A percentile compares a stretch with the other conserved stretches of the same genome.
These are phyloP conservation scores for Meteorus colon DNA, from an alignment of 2,888 invertebrate genomes.

Conservation along the genomic window DNA sequence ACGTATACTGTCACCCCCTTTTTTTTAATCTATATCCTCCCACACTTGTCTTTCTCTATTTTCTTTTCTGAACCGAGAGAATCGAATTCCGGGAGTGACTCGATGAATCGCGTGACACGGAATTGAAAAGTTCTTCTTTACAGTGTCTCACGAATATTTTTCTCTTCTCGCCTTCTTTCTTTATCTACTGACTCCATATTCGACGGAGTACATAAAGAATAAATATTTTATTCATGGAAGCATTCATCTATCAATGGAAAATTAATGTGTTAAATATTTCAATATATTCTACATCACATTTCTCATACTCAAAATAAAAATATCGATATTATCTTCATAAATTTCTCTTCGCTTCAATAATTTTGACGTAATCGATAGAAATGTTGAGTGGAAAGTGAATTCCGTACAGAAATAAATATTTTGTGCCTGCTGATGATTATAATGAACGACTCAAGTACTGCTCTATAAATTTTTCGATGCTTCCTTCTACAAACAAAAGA, in stretches of 20 bases:
- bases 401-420: no score
- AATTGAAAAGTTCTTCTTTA: slow-evolving; percentile 25
- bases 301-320: no score
- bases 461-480: no score
- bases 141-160: neutral
- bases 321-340: no score
- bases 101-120: slow-evolving; percentile 13
- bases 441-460: no score
- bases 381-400: slow-evolving; percentile 52
- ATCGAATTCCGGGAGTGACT: slow-evolving; percentile 26
- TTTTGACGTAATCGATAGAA: neutral
- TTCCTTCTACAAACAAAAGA: no score
- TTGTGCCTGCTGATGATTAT: no score
- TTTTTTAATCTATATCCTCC: slow-evolving; percentile 4
- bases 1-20: slow-evolving; percentile 7
- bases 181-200: slow-evolving; percentile 8
- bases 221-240: neutral
- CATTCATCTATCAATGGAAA: neutral
- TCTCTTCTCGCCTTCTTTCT: neutral
- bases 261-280: neutral
- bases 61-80: slow-evolving; percentile 31
- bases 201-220: neutral
- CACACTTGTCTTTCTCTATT: neutral
- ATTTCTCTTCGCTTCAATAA: neutral
- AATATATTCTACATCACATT: neutral